Conservation (phyloP, 2,888 invertebrate genomes). For the Frankliniella fusca region DNA sequence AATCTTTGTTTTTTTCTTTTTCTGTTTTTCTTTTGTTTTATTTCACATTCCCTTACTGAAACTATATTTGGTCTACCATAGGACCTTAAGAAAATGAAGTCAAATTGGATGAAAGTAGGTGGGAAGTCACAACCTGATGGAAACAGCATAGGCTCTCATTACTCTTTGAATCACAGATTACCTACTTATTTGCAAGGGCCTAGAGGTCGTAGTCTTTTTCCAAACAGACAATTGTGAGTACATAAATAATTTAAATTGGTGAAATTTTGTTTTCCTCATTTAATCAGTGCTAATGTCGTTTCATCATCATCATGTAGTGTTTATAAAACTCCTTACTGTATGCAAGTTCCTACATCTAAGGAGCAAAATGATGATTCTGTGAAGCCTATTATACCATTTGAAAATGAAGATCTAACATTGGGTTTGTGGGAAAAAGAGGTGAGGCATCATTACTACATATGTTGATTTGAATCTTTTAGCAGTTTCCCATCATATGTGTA, state of each 20-base stretch:
- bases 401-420: slow-evolving; percentile 93
- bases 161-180: slow-evolving; percentile 64
- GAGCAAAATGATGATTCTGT: slow-evolving; percentile 72
- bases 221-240: too few species aligned
- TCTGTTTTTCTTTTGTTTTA: too few species aligned
- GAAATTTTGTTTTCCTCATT: slow-evolving; percentile 41
- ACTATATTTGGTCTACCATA: neutral
- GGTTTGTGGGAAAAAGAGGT: slow-evolving; percentile 92
- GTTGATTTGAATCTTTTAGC: neutral
- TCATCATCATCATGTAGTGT: neutral
- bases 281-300: neutral
- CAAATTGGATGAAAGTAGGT: slow-evolving; percentile 80
- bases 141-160: slow-evolving; percentile 64
- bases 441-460: neutral
- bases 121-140: slow-evolving; percentile 92
- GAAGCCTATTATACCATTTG: slow-evolving; percentile 98
- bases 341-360: slow-evolving; percentile 46
- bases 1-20: neutral
- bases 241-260: slow-evolving; percentile 36
- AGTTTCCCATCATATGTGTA: neutral
- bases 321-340: neutral
- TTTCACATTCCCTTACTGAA: neutral
- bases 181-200: slow-evolving; percentile 46
- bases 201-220: slow-evolving; percentile 39
- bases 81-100: slow-evolving; percentile 71